Base-by-base conservation (phyloP, 53 echinoderm and acorn worm species). In the Arbacia lixula region DNA sequence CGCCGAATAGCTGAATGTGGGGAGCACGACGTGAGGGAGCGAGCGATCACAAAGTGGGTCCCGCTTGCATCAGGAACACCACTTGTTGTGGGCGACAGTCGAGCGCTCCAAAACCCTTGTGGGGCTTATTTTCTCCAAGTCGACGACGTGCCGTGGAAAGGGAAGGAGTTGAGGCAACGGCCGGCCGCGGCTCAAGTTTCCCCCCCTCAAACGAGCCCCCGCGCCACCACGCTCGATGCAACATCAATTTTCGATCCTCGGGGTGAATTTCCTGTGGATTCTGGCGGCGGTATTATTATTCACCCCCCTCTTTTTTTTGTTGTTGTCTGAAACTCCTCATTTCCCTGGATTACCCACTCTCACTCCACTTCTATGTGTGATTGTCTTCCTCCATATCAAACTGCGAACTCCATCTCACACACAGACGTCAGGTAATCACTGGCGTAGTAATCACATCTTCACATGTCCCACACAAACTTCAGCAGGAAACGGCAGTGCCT, bases 161-260 rank as follows among this genome's bases (percentile, higher is more conserved):
- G 40, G 52, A 36, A 78, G 29, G 40, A 78, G 40, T 25, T 38
- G 40, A 78, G 58, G 40, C 60, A 78, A 32, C 60, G 25, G 60
- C 60, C 60, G 31, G 40, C 57, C 20, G 40, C 65, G 49, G 63
- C 82, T 81, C 65, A 26, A 11, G 40, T 63, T 63, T 81, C 82
- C 21, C 82, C 63, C 43, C 82, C 65, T 64, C 22, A 27, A 57
- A 41, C 16, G 36, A 78, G 78, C 78, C 78, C 38, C 78, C 31
- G 60, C 60, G 58, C 78, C 35, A 38, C 78, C 78, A 60, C 24
- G 78, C 78, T 58, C 56, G 40, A 57, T 78, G 78, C 78, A 60
- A 78, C 78, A 78, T 78, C 78, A 78, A 78, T 78, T 60, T 78
- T 60, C 38, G 41, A 58, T 38, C 58, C 78, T 55, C 46, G 39